These are phyloP conservation scores for Drosophila stalkeri DNA, from an alignment of 2,888 invertebrate genomes.

Conservation along the genomic window DNA sequence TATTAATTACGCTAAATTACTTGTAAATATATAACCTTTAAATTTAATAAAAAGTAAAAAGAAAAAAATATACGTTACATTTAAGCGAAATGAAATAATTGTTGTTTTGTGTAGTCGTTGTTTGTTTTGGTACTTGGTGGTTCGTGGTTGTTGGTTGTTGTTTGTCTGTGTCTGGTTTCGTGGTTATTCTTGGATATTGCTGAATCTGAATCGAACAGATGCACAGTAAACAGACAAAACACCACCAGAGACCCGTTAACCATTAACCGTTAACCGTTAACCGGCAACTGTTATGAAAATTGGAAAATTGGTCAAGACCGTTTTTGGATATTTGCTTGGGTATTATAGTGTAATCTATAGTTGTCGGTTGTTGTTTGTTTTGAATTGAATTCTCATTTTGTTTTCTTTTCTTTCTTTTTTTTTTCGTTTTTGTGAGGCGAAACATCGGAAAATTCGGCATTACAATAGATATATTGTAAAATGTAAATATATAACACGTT, in stretches of 20 bases:
- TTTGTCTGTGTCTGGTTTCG: constrained; percentile 20
- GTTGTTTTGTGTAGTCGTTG: constrained; percentile 42
- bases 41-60: constrained; percentile 64
- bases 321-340: constrained; percentile 55
- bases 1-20: constrained; percentile 79
- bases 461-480: constrained; percentile 79
- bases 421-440: constrained; percentile 84
- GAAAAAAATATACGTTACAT: constrained; percentile 68
- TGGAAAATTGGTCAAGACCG: constrained; percentile 50
- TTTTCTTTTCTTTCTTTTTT: constrained; percentile 13
- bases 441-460: constrained; percentile 86
- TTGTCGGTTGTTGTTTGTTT: constrained; percentile 36
- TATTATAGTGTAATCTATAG: constrained; percentile 14
- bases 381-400: constrained; percentile 40
- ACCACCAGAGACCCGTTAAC: constrained; percentile 35
- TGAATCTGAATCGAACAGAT: constrained; percentile 29
- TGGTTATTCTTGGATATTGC: constrained; percentile 13
- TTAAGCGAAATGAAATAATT: constrained; percentile 62
- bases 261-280: constrained; percentile 2
- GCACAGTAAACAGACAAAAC: constrained; percentile 17
- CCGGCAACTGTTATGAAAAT: constrained; percentile 36
- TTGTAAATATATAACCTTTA: constrained; percentile 77
- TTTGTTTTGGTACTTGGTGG: background rate
- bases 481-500: constrained; percentile 53
- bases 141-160: constrained; percentile 21